phyloP scores from a whole-genome alignment of 2,797 vertebrate genomes.

The Serranus cabrilla region DNA sequence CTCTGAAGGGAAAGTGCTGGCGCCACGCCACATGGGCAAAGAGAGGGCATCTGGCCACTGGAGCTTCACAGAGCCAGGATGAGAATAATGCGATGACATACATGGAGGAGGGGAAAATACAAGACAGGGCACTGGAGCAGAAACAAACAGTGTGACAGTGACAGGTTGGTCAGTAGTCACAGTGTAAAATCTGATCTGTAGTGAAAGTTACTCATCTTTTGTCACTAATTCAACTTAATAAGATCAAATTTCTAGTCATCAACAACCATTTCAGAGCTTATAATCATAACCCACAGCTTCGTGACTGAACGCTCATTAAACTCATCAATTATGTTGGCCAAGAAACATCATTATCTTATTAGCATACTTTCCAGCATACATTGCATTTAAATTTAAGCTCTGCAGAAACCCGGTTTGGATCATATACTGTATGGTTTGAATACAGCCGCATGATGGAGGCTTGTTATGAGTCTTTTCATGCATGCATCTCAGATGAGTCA shows the following conservation, averaged over 20 bases:
- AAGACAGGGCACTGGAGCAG: conserved; percentile 15
- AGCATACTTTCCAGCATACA: conserved; percentile 38
- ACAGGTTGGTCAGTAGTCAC: conserved; percentile 14
- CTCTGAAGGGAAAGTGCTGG: conserved; percentile 50
- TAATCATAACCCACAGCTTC: conserved; percentile 4
- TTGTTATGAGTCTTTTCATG: conserved; percentile 41
- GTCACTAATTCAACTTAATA: conserved; percentile 13
- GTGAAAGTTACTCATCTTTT: conserved; percentile 20
- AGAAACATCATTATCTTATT: conserved; percentile 37
- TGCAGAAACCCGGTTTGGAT: not conserved
- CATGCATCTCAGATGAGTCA: conserved; percentile 61
- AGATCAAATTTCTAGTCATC: conserved; percentile 17
- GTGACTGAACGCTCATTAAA: conserved; percentile 49
- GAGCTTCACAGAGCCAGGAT: conserved; percentile 49
- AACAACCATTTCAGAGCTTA: conserved; percentile 2
- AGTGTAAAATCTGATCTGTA: conserved; percentile 13
- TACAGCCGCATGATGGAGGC: conserved; percentile 9
- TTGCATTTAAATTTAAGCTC: conserved; percentile 14
- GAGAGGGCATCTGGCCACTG: conserved; percentile 60
- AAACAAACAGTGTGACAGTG: conserved; percentile 32
- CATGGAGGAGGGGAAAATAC: conserved; percentile 1
- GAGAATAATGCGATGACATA: conserved; percentile 30
- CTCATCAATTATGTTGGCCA: conserved; percentile 34
- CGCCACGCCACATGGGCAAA: conserved; percentile 38
- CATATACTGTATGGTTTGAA: not conserved